phyloP scores from a whole-genome alignment of 2,113 vertebrate species.

The Emydocephalus ijimae region DNA sequence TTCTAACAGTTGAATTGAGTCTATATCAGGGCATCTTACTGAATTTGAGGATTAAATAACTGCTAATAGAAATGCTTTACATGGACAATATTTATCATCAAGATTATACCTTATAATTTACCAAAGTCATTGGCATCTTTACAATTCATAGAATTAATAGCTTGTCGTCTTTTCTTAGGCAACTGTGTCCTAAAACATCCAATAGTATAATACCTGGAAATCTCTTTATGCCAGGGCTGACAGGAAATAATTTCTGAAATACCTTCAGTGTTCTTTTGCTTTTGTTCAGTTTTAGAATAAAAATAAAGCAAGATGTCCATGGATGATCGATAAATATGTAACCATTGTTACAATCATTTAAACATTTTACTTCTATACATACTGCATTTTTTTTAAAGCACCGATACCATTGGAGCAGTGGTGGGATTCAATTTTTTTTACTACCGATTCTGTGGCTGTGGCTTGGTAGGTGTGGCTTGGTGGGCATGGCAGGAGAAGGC shows the following conservation, averaged over 20 bases:
- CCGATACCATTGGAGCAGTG: not conserved
- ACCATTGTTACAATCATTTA: not conserved
- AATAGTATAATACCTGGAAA: not conserved
- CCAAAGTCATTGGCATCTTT: not conserved
- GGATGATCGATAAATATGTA: not conserved
- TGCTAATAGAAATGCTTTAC: not conserved
- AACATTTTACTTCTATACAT: not conserved
- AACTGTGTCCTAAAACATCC: not conserved
- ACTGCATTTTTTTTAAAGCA: not conserved
- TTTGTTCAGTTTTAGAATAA: not conserved
- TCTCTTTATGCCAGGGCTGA: not conserved
- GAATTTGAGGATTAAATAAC: not conserved
- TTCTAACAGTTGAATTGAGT: not conserved
- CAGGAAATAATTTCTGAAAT: not conserved
- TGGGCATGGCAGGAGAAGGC: too few relatives aligned
- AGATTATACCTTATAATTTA: not conserved
- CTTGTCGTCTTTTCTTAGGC: not conserved
- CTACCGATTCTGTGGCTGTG: too few relatives aligned
- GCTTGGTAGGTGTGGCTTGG: too few relatives aligned
- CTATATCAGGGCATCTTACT: not conserved
- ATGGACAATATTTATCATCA: not conserved
- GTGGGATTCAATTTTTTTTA: too few relatives aligned
- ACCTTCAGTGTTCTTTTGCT: not conserved
- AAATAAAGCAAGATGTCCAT: not conserved
- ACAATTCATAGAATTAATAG: not conserved